These are phyloP conservation scores for Scaeva pyrastri DNA, from an alignment of 2,888 invertebrate species.

Conservation along the genomic window DNA sequence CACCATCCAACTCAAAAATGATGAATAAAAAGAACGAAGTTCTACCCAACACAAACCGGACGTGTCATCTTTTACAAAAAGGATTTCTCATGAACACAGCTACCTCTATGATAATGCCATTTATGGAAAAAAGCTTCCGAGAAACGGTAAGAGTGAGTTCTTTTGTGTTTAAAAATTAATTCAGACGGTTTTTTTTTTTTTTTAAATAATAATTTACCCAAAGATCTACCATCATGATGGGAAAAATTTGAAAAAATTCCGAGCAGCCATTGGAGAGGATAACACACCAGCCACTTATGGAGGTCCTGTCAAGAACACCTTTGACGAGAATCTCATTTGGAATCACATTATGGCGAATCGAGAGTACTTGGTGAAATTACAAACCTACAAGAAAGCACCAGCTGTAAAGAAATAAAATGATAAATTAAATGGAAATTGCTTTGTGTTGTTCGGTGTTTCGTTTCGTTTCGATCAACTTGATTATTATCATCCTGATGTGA, in stretches of 20 bases:
- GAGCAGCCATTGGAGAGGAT: slow-evolving; percentile 81
- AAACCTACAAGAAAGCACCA: slow-evolving; percentile 78
- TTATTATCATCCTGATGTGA: background rate
- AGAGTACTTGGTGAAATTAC: slow-evolving; percentile 79
- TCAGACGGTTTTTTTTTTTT: background rate
- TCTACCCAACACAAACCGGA: slow-evolving; percentile 80
- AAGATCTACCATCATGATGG: slow-evolving; percentile 81
- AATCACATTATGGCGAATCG: slow-evolving; percentile 79
- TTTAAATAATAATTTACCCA: background rate
- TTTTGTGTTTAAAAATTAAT: background rate
- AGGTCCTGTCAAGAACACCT: slow-evolving; percentile 79
- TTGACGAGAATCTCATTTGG: slow-evolving; percentile 79
- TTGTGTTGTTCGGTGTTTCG: background rate
- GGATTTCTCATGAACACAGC: slow-evolving; percentile 81
- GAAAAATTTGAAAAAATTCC: slow-evolving; percentile 80
- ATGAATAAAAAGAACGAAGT: slow-evolving; percentile 81
- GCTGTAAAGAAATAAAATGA: slow-evolving; percentile 58
- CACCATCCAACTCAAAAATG: slow-evolving; percentile 79
- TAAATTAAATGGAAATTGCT: slow-evolving; percentile 57
- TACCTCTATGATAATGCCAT: slow-evolving; percentile 80
- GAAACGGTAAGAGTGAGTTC: slow-evolving; percentile 78
- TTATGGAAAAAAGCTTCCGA: slow-evolving; percentile 81
- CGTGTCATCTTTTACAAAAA: slow-evolving; percentile 81
- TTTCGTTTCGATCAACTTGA: slow-evolving; percentile 65
- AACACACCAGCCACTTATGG: slow-evolving; percentile 81